A percentile compares a stretch with the other conserved stretches of the same genome.
These are phyloP conservation scores for Julus scanicus DNA, from an alignment of 2,888 invertebrate genomes.

Conservation along the genomic window DNA sequence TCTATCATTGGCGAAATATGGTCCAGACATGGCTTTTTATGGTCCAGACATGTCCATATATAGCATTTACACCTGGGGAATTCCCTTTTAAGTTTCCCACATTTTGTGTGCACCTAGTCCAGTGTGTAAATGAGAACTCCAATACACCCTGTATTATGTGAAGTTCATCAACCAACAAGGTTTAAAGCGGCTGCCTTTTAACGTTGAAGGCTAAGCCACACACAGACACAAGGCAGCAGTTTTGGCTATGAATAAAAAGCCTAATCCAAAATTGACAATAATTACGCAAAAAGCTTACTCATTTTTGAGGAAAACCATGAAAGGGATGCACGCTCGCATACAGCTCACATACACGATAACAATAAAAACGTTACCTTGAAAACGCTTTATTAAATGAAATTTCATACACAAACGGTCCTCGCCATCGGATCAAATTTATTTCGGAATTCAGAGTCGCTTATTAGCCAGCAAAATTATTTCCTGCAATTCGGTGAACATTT, in stretches of 20 bases:
- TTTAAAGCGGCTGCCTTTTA: background rate
- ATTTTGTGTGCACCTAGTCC: too few species aligned
- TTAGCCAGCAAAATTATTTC: background rate
- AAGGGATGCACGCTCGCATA: constrained; percentile 1
- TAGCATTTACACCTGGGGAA: too few species aligned
- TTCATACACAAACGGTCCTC: background rate
- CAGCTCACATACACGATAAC: background rate
- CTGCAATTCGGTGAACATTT: background rate
- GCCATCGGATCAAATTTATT: background rate
- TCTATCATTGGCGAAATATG: too few species aligned
- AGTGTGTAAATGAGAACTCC: too few species aligned
- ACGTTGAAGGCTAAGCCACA: too few species aligned
- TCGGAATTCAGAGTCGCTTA: background rate
- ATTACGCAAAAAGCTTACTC: constrained; percentile 23
- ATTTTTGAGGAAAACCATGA: background rate
- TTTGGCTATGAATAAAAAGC: background rate
- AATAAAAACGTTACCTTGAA: constrained; percentile 28
- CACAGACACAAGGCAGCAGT: too few species aligned
- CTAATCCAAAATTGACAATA: background rate
- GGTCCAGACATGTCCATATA: too few species aligned
- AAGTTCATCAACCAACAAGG: background rate
- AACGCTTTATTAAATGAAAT: constrained; percentile 31
- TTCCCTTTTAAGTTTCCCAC: too few species aligned
- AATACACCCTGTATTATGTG: too few species aligned
- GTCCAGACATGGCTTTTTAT: too few species aligned